A percentile compares a stretch with the other conserved stretches of the same genome.
Evolutionary conservation across 2,113 vertebrate species (phyloP).

Genomic region (Protobothrops flavoviridis): DNA sequence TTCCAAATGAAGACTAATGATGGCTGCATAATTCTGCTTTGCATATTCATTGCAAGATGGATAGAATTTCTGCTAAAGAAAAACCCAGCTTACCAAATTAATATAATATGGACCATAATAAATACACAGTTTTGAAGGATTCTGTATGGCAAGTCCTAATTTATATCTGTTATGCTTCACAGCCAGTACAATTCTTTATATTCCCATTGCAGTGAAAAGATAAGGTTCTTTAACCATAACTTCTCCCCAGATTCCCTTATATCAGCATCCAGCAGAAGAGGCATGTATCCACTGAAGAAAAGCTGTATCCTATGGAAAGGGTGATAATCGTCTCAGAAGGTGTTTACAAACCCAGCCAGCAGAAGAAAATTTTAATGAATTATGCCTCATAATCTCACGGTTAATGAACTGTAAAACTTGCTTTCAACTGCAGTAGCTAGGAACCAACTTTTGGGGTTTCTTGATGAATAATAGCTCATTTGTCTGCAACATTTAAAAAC

Average conservation of each 20-base stretch:
- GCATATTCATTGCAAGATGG: slow-evolving; percentile 30
- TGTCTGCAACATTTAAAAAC: slow-evolving; percentile 31
- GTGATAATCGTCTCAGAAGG: slow-evolving; percentile 70
- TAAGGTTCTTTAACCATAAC: slow-evolving; percentile 59
- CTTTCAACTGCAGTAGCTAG: slow-evolving; percentile 70
- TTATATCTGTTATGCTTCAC: slow-evolving; percentile 55
- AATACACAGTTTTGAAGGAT: slow-evolving; percentile 55
- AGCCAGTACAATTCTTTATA: slow-evolving; percentile 54
- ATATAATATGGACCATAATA: slow-evolving; percentile 54
- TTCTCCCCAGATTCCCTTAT: slow-evolving; percentile 54
- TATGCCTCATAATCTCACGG: slow-evolving; percentile 70
- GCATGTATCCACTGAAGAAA: slow-evolving; percentile 58
- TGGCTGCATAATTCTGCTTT: slow-evolving; percentile 42
- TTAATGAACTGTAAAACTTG: slow-evolving; percentile 76
- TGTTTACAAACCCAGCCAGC: slow-evolving; percentile 73
- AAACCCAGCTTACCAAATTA: slow-evolving; percentile 47
- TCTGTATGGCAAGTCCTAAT: slow-evolving; percentile 50
- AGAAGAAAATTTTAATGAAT: slow-evolving; percentile 78
- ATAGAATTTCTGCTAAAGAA: slow-evolving; percentile 35
- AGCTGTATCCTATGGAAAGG: slow-evolving; percentile 61
- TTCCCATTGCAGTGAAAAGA: slow-evolving; percentile 58
- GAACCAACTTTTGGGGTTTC: slow-evolving; percentile 69
- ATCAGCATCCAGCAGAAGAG: slow-evolving; percentile 55
- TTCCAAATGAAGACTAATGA: slow-evolving; percentile 23
- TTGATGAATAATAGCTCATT: slow-evolving; percentile 66